Evolutionary conservation across 1,140 invertebrate species (phyloP).

Genomic region (Zophobas morio): DNA sequence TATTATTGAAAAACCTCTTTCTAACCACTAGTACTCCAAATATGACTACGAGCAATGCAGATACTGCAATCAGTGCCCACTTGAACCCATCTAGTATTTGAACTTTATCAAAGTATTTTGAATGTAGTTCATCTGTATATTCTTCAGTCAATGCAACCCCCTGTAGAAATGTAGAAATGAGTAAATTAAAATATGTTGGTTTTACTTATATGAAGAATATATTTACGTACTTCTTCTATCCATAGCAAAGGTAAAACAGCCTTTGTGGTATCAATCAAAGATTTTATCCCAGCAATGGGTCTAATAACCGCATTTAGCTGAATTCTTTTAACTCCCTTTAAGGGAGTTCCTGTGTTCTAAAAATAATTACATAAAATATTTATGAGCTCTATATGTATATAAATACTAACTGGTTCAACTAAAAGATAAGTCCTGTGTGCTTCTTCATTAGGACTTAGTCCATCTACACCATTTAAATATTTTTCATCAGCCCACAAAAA

Average conservation of each 20-base stretch:
- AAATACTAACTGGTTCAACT: slow-evolving; percentile 60
- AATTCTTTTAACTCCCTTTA: slow-evolving; percentile 25
- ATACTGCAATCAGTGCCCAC: slow-evolving; percentile 46
- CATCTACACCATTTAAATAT: slow-evolving; percentile 51
- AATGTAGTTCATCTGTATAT: slow-evolving; percentile 19
- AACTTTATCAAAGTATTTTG: slow-evolving; percentile 23
- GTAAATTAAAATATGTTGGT: no score
- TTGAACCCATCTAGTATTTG: slow-evolving; percentile 29
- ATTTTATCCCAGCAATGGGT: slow-evolving; percentile 36
- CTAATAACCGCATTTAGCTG: slow-evolving; percentile 45
- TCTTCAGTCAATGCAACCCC: slow-evolving; percentile 23
- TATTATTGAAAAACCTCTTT: background rate
- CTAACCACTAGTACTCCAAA: slow-evolving; percentile 4
- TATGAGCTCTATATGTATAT: background rate
- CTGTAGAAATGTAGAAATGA: slow-evolving; percentile 7
- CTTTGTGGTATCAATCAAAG: background rate
- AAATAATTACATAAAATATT: background rate
- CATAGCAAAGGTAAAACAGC: slow-evolving; percentile 38
- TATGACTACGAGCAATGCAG: slow-evolving; percentile 1
- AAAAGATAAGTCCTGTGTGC: slow-evolving; percentile 56
- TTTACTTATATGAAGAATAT: background rate
- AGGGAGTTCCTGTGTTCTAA: slow-evolving; percentile 41
- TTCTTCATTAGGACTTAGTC: slow-evolving; percentile 50
- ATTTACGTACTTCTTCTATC: slow-evolving; percentile 42
- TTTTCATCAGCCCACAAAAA: slow-evolving; percentile 59